Conservation (phyloP, 2,797 vertebrate genomes). For the Ctenopoma kingsleyae region DNA sequence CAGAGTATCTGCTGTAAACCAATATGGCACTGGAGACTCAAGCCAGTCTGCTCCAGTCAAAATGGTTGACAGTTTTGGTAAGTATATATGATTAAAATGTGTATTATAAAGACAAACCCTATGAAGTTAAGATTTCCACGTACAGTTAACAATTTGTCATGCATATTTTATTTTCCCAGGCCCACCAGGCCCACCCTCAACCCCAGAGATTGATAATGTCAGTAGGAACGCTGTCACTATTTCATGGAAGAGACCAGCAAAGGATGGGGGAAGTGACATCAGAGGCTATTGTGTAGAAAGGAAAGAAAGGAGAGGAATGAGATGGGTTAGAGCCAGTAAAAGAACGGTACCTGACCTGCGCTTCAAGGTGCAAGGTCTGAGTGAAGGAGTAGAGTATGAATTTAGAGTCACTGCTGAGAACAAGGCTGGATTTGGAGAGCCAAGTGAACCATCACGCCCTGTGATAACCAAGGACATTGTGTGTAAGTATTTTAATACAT, state of each 20-base stretch:
- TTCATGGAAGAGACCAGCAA: conserved; percentile 94
- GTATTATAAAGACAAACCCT: background rate
- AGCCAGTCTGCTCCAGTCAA: conserved; percentile 93
- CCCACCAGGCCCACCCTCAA: conserved; percentile 96
- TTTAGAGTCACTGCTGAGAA: conserved; percentile 99
- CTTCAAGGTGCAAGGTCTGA: conserved; percentile 94
- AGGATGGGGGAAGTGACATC: conserved; percentile 98
- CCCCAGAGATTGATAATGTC: conserved; percentile 93
- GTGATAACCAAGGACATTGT: conserved; percentile 94
- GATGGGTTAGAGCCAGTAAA: conserved; percentile 98
- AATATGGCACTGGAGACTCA: conserved; percentile 94
- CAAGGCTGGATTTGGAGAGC: conserved; percentile 95
- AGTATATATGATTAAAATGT: conserved; percentile 51
- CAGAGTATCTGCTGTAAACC: conserved; percentile 95
- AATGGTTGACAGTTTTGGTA: conserved; percentile 97
- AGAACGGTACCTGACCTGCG: conserved; percentile 94
- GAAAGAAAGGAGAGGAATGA: conserved; percentile 95
- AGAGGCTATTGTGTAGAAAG: conserved; percentile 95
- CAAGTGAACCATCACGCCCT: conserved; percentile 91
- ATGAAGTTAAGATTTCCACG: background rate
- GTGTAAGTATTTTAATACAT: conserved; percentile 87
- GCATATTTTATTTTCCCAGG: conserved; percentile 72
- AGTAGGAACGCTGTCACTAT: conserved; percentile 93
- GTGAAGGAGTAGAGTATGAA: conserved; percentile 96
- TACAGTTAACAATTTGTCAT: conserved; percentile 16